Base-by-base conservation (phyloP, 2,797 vertebrate genomes). In the Dryobates pubescens region DNA sequence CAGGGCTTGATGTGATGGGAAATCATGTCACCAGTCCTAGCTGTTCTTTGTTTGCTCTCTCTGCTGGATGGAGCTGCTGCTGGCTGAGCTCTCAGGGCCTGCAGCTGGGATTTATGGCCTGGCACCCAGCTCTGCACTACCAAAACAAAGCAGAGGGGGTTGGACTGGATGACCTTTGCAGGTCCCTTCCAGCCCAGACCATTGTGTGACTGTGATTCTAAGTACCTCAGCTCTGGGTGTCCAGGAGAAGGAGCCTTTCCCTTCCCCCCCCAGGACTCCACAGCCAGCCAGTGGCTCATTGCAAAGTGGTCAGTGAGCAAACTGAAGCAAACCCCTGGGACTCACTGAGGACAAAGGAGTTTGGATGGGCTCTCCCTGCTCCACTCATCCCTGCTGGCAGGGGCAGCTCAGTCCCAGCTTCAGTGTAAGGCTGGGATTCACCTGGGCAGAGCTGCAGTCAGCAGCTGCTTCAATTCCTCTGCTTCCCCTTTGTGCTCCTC, bases 381-480 rank as follows among this genome's bases (percentile, higher is more conserved):
- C 56, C 19, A 2, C 1, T 6, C 2, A 1, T 29, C 69, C 8
- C 69, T 13, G 18, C 5, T 26, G 13, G 20, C 17, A 22, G 41
- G 51, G 41, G 14, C 34, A 15, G 17, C n/a, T 45, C 54, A 13
- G 18, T 38, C 51, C 75, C 63, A 13, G 45, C 76, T 67, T 45
- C 1, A 2, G 7, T 10, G 54, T 23, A 27, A 34, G 36, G 34
- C 17, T 53, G 12, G 22, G 26, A 6, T 29, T 26, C 17, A 3
- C 19, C 68, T 3, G 6, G 53, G 69, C 62, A 87, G 36, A 73
- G 30, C 27, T n/a, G 81, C 71, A 5, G 0, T 34, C 7, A 19
- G 7, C 54, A 53, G 62, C 54, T 54, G 82, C 45, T 17, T 13
- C 2, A 30, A 13, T 20, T 24, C 10, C 54, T 9, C 24, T 26